Base-by-base conservation (phyloP, 2,888 invertebrate species). In the Pseudococcus longispinus region DNA sequence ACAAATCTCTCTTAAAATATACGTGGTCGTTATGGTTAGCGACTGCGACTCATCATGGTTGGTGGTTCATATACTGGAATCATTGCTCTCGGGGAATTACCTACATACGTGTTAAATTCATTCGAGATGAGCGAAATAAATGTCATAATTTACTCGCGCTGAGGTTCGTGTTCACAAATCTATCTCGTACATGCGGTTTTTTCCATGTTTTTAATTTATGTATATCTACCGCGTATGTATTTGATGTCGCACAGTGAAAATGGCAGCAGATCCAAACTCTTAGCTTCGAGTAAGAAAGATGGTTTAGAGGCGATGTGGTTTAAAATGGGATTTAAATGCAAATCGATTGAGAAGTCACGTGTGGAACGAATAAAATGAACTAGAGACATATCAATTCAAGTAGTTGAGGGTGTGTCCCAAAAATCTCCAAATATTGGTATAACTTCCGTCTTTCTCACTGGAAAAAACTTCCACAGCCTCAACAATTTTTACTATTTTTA, bases 131-230 rank as follows among this genome's bases (percentile, higher is more conserved):
- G 70, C 70, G 29, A 70, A 70, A 70, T 70, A 70, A 70, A 70
- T 70, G 70, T 70, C 70, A 70, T 70, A 70, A 70, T 70, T 70
- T 70, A 70, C 60, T 60, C 60, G 60, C 20, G 60, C 23, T 11
- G 5, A 6, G 8, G 23, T 23, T 23, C 60, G 23, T 23, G 23
- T 60, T 11, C 13, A 60, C 1, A 60, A 8, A 23, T 1, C 23
- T 32, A 32, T 55, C 18, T 55, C 18, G 2, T n/a, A n/a, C n/a
- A n/a, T n/a, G n/a, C n/a, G 55, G n/a, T 55, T n/a, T 55, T 55
- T 55, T 55, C 1, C 55, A 4, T n/a, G 8, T 9, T 2, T 60
- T 23, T 60, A 23, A 60, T 60, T 60, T 60, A 60, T 60, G 9
- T 60, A 0, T 23, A 23, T n/a, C 4, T 51, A 51, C n/a, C n/a